Conservation (phyloP, 2,113 vertebrate species). For the Genyomyrus donnyi region DNA sequence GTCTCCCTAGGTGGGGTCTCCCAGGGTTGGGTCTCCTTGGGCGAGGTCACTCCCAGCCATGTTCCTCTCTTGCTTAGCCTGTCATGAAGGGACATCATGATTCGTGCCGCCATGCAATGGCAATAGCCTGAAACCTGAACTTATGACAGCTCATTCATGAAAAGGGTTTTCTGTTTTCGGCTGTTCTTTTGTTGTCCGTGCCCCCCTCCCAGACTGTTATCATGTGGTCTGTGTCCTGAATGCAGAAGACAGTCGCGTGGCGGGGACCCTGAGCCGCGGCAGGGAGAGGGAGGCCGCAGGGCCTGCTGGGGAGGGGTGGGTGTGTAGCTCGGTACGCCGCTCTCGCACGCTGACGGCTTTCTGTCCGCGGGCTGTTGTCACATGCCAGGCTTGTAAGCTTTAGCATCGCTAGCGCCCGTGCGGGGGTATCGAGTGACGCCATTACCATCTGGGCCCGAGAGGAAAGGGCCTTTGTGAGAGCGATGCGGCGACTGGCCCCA, state of each 20-base stretch:
- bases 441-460: not conserved
- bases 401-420: not conserved
- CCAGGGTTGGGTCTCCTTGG: not conserved
- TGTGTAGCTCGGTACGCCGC: not conserved
- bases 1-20: too few relatives aligned
- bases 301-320: not conserved
- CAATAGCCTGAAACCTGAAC: not conserved
- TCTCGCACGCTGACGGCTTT: not conserved
- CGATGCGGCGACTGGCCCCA: not conserved
- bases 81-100: not conserved
- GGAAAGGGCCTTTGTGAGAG: not conserved
- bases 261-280: not conserved
- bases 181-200: not conserved
- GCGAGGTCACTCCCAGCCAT: not conserved
- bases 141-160: not conserved
- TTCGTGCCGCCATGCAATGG: not conserved
- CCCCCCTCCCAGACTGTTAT: not conserved
- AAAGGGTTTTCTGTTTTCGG: not conserved
- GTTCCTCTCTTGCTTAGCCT: not conserved
- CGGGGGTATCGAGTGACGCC: not conserved
- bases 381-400: not conserved
- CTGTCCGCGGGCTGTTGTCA: not conserved
- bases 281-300: not conserved
- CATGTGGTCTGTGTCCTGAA: not conserved
- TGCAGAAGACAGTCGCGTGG: not conserved